Percentiles rank a stretch among this genome's conserved stretches.
Evolutionary conservation across 2,888 invertebrate species (phyloP).

Genomic region (Drosophila mayaguana): DNA sequence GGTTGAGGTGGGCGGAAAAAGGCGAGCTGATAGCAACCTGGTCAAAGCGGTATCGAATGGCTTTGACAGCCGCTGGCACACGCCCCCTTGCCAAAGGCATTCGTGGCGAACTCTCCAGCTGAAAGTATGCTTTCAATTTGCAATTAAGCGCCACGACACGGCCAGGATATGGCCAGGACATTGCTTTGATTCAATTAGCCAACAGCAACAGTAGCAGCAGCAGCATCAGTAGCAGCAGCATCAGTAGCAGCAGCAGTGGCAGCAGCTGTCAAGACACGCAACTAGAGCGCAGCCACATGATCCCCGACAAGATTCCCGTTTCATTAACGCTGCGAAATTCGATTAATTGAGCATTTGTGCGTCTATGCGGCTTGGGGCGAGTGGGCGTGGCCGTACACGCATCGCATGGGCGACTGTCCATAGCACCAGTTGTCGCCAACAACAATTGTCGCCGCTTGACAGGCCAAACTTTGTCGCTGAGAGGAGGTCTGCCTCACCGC

Average conservation of each 20-base stretch:
- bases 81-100: neutral
- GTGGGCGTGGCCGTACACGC: constrained; percentile 21
- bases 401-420: constrained; percentile 49
- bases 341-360: constrained; percentile 79
- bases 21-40: constrained; percentile 20
- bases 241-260: constrained; percentile 6
- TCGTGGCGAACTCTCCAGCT: neutral
- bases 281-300: constrained; percentile 50
- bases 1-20: constrained; percentile 6
- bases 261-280: constrained; percentile 41
- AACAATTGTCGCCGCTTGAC: constrained; percentile 68
- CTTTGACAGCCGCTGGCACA: constrained; percentile 66
- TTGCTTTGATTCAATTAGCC: constrained; percentile 79
- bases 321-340: constrained; percentile 73
- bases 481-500: neutral
- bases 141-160: constrained; percentile 59
- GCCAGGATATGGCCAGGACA: constrained; percentile 36
- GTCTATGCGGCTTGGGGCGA: constrained; percentile 37
- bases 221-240: neutral
- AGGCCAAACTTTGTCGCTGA: constrained; percentile 53
- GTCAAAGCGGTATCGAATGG: constrained; percentile 65
- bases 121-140: constrained; percentile 76
- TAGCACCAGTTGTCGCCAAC: constrained; percentile 61
- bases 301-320: constrained; percentile 68
- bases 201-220: constrained; percentile 24